Evolutionary conservation across 2,797 vertebrate species (phyloP).

Genomic region (Masticophis lateralis): DNA sequence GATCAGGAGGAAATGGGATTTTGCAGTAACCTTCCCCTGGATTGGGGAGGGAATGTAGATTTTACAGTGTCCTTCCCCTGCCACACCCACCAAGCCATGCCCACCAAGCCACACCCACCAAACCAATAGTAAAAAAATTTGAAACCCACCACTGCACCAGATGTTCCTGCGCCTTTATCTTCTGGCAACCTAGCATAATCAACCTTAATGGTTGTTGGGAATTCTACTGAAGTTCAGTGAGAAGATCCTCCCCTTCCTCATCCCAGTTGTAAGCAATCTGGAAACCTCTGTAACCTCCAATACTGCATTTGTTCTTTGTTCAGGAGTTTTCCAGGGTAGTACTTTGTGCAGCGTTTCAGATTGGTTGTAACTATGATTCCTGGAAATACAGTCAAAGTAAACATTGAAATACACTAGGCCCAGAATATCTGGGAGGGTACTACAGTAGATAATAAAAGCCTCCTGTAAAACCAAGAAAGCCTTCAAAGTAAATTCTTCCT

Average conservation of each 20-base stretch:
- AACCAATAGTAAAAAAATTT: too few relatives aligned
- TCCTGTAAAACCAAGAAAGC: background rate
- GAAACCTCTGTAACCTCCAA: background rate
- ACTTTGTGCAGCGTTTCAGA: background rate
- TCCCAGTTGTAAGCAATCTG: background rate
- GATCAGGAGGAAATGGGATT: too few relatives aligned
- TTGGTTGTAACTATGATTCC: background rate
- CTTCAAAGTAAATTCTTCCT: background rate
- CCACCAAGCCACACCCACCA: too few relatives aligned
- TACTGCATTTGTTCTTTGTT: background rate
- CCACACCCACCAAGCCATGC: too few relatives aligned
- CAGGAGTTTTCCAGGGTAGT: background rate
- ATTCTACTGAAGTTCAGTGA: background rate
- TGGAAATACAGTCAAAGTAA: background rate
- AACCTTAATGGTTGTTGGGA: background rate
- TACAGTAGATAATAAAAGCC: background rate
- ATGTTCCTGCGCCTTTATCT: background rate
- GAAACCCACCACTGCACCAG: background rate
- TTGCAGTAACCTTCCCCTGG: too few relatives aligned
- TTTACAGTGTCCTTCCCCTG: too few relatives aligned
- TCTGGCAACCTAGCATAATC: background rate
- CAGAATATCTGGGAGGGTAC: background rate
- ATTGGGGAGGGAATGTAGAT: too few relatives aligned
- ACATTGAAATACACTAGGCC: background rate
- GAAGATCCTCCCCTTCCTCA: background rate